Evolutionary conservation across 2,113 vertebrate genomes (phyloP).

Genomic region (Anseranas semipalmata): DNA sequence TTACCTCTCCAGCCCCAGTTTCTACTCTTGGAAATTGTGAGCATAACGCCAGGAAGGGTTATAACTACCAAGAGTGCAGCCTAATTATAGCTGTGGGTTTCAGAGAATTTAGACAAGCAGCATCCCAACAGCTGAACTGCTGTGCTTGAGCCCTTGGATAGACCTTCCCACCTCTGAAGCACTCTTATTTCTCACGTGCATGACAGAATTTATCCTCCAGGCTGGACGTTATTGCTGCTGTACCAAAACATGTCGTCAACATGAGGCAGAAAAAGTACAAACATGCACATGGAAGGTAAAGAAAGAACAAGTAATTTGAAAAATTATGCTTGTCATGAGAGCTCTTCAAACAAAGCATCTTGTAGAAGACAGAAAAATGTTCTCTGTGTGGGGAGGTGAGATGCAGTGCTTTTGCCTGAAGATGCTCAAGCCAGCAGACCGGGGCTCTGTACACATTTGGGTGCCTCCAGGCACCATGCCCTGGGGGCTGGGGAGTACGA

Average conservation of each 20-base stretch:
- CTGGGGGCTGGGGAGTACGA: neutral
- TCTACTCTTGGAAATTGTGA: fast-evolving
- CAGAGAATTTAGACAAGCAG: neutral
- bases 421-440: neutral
- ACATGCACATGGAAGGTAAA: neutral
- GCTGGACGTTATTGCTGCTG: neutral
- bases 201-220: neutral
- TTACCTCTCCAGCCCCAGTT: fast-evolving
- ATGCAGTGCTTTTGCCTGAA: too few relatives aligned
- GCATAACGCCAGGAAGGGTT: neutral
- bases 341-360: too few relatives aligned
- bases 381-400: neutral
- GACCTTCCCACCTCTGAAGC: neutral
- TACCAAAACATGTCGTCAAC: neutral
- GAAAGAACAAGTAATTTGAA: neutral
- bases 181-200: neutral
- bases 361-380: neutral
- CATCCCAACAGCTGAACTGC: neutral
- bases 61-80: neutral
- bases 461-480: neutral
- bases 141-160: neutral
- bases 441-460: neutral
- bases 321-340: neutral
- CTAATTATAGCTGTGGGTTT: neutral
- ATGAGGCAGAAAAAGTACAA: neutral